These are phyloP conservation scores for Ginglymostoma cirratum DNA, from an alignment of 2,113 vertebrate species.

Conservation along the genomic window DNA sequence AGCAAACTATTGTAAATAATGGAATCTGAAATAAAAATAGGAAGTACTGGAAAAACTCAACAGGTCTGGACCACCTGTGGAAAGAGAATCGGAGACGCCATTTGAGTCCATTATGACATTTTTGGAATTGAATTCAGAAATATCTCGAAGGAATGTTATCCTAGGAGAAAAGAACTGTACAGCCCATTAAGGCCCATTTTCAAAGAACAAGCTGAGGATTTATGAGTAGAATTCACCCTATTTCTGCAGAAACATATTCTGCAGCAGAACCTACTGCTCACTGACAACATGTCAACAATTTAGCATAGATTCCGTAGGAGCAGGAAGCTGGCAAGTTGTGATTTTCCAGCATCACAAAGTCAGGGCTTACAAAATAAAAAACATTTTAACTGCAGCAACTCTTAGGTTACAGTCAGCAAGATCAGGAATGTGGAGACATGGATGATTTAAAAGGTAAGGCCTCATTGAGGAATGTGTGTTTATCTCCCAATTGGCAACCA, in stretches of 20 bases:
- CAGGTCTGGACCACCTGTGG: too few species aligned
- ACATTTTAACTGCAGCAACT: neutral
- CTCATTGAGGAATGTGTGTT: neutral
- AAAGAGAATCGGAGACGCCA: too few species aligned
- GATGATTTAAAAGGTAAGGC: neutral
- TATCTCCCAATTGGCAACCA: neutral
- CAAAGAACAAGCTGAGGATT: neutral
- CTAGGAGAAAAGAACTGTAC: too few species aligned
- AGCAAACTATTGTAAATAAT: too few species aligned
- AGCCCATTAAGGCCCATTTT: neutral
- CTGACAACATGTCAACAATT: neutral
- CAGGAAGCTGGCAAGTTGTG: neutral
- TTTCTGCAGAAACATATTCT: neutral
- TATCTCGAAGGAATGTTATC: neutral
- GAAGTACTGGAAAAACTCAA: too few species aligned
- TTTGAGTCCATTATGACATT: too few species aligned
- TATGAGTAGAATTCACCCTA: neutral
- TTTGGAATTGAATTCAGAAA: neutral
- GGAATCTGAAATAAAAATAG: too few species aligned
- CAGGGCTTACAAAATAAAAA: neutral
- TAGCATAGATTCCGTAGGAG: neutral
- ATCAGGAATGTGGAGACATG: neutral
- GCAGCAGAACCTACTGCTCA: neutral
- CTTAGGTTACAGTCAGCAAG: neutral
- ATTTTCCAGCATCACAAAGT: neutral